phyloP scores from a whole-genome alignment of 2,888 invertebrate species.

The Pollenia amentaria region DNA sequence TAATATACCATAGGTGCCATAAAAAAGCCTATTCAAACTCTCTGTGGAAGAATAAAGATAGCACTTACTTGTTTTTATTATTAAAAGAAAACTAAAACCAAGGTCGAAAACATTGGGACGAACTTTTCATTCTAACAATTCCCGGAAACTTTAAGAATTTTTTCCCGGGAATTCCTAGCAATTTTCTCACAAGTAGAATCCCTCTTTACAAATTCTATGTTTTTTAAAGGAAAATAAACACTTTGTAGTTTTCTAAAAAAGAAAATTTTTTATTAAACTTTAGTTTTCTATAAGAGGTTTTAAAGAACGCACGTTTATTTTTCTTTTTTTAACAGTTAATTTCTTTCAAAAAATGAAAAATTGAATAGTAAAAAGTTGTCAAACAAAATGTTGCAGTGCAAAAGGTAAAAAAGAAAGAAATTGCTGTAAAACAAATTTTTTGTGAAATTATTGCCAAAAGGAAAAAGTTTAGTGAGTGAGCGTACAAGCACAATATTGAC shows the following conservation, averaged over 20 bases:
- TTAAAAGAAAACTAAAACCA: no score
- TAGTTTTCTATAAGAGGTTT: constrained; percentile 60
- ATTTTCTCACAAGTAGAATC: no score
- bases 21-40: no score
- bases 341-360: constrained; percentile 10
- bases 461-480: not conserved
- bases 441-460: constrained; percentile 28
- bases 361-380: not conserved
- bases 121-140: no score
- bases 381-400: constrained; percentile 35
- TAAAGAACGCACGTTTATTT: constrained; percentile 53
- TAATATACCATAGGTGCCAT: no score
- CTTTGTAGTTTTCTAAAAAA: constrained; percentile 27
- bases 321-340: not conserved
- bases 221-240: constrained; percentile 43
- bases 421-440: constrained; percentile 20
- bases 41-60: no score
- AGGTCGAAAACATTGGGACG: no score
- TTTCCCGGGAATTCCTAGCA: no score
- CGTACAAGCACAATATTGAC: not conserved
- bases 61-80: no score
- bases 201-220: no score
- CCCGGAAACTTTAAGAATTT: no score
- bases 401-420: constrained; percentile 61
- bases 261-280: constrained; percentile 41